phyloP scores from a whole-genome alignment of 2,113 vertebrate genomes.

The Pardalotus punctatus region DNA sequence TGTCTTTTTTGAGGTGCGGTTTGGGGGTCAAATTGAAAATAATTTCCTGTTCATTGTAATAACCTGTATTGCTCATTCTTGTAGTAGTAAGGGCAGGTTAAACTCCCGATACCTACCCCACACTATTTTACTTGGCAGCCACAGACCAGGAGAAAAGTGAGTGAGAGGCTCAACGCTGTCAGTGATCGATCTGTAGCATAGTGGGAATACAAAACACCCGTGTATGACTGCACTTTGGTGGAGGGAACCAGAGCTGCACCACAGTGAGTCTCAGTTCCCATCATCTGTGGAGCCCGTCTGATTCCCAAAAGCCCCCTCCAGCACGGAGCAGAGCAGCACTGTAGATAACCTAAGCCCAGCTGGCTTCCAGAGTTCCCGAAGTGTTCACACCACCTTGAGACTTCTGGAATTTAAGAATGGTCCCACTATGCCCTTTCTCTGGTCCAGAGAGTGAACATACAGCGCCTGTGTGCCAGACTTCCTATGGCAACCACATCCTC shows the following conservation, averaged over 20 bases:
- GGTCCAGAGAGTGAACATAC: not conserved
- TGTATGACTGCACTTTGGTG: not conserved
- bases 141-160: not conserved
- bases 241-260: not conserved
- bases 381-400: not conserved
- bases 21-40: not conserved
- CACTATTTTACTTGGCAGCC: not conserved
- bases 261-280: not conserved
- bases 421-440: not conserved
- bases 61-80: not conserved
- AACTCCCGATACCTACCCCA: not conserved
- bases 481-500: accelerated
- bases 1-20: not conserved
- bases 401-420: not conserved
- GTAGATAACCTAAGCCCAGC: not conserved
- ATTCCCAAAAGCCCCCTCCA: not conserved
- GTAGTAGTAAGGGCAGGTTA: not conserved
- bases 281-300: not conserved
- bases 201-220: not conserved
- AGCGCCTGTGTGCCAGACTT: not conserved
- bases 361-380: not conserved
- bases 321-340: not conserved
- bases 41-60: not conserved
- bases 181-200: accelerated
- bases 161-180: not conserved